Conservation (phyloP, 2,797 vertebrate species). For the Sebastes oblongus region DNA sequence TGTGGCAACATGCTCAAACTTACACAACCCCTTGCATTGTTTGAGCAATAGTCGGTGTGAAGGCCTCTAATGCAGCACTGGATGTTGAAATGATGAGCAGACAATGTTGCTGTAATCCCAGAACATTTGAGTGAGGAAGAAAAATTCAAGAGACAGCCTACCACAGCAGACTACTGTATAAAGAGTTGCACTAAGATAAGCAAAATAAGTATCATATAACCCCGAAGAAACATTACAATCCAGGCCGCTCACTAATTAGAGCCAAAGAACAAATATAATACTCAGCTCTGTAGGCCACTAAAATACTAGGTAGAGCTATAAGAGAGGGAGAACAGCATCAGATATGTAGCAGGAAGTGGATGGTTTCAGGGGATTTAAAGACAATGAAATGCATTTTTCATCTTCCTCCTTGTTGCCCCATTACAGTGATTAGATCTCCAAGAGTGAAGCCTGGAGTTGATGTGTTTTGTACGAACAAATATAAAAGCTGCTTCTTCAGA, state of each 20-base stretch:
- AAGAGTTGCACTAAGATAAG: slow-evolving; percentile 6
- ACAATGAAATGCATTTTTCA: slow-evolving; percentile 23
- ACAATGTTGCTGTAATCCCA: slow-evolving; percentile 37
- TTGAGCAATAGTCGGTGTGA: slow-evolving; percentile 7
- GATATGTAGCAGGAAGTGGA: slow-evolving; percentile 7
- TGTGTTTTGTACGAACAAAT: slow-evolving; percentile 35
- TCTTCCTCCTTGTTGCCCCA: slow-evolving; percentile 21
- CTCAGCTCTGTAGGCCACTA: slow-evolving; percentile 29
- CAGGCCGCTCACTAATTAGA: slow-evolving; percentile 53
- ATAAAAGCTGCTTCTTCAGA: neutral
- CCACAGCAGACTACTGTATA: neutral
- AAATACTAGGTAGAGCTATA: slow-evolving; percentile 39
- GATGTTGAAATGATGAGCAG: slow-evolving; percentile 31
- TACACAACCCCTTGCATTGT: slow-evolving; percentile 10
- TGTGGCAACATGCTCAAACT: slow-evolving; percentile 9
- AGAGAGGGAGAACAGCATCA: slow-evolving; percentile 2
- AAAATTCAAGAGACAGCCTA: slow-evolving; percentile 10
- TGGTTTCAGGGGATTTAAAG: slow-evolving; percentile 36
- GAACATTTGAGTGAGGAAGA: slow-evolving; percentile 11
- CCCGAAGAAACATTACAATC: slow-evolving; percentile 28
- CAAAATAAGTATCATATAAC: slow-evolving; percentile 19
- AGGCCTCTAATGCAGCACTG: slow-evolving; percentile 3
- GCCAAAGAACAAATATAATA: slow-evolving; percentile 33
- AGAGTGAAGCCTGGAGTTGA: neutral
- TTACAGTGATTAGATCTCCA: slow-evolving; percentile 5